phyloP scores from a whole-genome alignment of 1,140 invertebrate species.

The Euura lappo region DNA sequence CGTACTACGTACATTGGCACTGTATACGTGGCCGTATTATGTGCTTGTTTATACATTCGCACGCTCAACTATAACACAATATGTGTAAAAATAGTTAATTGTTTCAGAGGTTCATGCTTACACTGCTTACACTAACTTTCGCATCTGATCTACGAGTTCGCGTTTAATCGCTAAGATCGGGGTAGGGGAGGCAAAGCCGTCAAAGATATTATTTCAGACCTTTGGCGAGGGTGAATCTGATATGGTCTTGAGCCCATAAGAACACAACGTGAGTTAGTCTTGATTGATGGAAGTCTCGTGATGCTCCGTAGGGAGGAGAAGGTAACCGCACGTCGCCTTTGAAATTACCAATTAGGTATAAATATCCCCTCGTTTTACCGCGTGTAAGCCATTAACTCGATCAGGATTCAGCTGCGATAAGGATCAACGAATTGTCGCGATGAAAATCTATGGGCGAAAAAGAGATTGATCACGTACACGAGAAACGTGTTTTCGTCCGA shows the following conservation, averaged over 20 bases:
- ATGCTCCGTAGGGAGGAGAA: background rate
- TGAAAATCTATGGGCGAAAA: background rate
- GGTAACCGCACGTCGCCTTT: background rate
- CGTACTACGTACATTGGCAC: too few species aligned
- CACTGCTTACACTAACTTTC: too few species aligned
- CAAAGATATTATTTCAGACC: too few species aligned
- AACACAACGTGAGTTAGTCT: background rate
- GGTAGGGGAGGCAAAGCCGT: too few species aligned
- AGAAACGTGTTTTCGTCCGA: conserved; percentile 8
- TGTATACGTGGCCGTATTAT: too few species aligned
- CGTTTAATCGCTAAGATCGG: too few species aligned
- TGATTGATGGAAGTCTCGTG: background rate
- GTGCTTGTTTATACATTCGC: too few species aligned
- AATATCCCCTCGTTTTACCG: background rate
- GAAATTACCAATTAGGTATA: conserved; percentile 2
- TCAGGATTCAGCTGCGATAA: conserved; percentile 6
- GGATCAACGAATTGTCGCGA: background rate
- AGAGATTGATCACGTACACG: conserved; percentile 10
- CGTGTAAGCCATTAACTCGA: conserved; percentile 6
- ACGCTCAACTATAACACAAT: too few species aligned
- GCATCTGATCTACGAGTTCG: too few species aligned
- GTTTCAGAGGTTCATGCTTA: too few species aligned
- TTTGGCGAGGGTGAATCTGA: background rate
- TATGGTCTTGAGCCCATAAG: background rate
- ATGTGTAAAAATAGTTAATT: too few species aligned